Conservation (phyloP, 2,888 invertebrate species). For the Drosophila neutralis region DNA sequence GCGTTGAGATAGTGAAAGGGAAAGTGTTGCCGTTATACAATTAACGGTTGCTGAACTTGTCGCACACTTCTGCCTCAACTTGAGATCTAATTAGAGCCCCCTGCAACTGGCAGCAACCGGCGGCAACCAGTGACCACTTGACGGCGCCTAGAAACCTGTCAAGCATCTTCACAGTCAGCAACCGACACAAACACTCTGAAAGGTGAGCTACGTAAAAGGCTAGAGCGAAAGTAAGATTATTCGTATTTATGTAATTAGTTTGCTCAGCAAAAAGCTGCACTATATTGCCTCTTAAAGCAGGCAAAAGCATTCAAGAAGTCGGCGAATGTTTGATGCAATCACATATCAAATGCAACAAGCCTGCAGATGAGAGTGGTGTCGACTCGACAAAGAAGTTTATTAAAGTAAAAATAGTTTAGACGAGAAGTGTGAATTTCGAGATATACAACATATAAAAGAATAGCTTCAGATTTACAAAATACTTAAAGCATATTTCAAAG, state of each 20-base stretch:
- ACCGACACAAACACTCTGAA: neutral
- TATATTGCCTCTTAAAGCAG: slow-evolving; percentile 20
- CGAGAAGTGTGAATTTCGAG: neutral
- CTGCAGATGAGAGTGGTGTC: neutral
- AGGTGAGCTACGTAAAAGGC: neutral
- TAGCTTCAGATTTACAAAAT: neutral
- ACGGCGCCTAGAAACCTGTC: slow-evolving; percentile 49
- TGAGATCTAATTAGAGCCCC: slow-evolving; percentile 66
- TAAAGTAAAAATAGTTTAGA: neutral
- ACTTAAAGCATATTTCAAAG: neutral
- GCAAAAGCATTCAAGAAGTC: neutral
- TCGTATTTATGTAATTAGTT: slow-evolving; percentile 67
- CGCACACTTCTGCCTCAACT: slow-evolving; percentile 44
- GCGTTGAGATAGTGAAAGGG: slow-evolving; percentile 33
- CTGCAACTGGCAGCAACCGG: slow-evolving; percentile 23
- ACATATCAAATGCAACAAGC: neutral
- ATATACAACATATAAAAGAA: neutral
- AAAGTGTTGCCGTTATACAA: slow-evolving; percentile 63
- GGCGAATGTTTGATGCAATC: neutral
- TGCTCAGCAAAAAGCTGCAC: slow-evolving; percentile 14
- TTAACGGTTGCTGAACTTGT: slow-evolving; percentile 67
- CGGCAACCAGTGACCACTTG: slow-evolving; percentile 42
- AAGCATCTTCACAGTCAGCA: slow-evolving; percentile 35
- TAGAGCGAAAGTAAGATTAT: slow-evolving; percentile 16
- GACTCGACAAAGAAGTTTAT: neutral